These are phyloP conservation scores for Antheraea assamensis DNA, from an alignment of 2,888 invertebrate genomes.

Conservation along the genomic window DNA sequence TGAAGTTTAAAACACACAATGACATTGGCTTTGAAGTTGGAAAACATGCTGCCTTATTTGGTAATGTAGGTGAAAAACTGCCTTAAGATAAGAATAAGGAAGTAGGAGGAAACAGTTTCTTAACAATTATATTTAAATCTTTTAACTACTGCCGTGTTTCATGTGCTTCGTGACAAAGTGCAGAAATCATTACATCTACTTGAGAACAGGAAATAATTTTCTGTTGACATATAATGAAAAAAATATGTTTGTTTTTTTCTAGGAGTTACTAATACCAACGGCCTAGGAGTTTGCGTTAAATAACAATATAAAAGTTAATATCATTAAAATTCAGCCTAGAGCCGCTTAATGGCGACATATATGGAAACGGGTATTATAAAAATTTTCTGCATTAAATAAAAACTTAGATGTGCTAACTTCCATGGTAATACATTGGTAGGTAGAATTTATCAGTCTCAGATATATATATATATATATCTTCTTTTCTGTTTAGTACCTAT, in stretches of 20 bases:
- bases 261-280: neutral
- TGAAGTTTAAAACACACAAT: slow-evolving; percentile 35
- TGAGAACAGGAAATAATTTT: slow-evolving; percentile 2
- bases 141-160: neutral
- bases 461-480: too few species aligned
- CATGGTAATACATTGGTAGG: too few species aligned
- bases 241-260: neutral
- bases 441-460: too few species aligned
- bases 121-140: neutral
- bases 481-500: too few species aligned
- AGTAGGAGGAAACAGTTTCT: neutral
- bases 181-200: neutral
- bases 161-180: neutral
- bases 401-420: neutral
- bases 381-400: neutral
- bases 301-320: too few species aligned
- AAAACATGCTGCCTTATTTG: slow-evolving; percentile 15
- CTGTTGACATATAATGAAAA: neutral
- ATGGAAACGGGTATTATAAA: too few species aligned
- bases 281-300: too few species aligned
- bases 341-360: too few species aligned
- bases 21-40: slow-evolving; percentile 26
- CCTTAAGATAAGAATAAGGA: neutral
- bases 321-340: too few species aligned
- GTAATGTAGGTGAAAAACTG: neutral